Evolutionary conservation across 2,797 vertebrate species (phyloP), one percentile per base, ranked within the genome.

Genomic region (Denticeps clupeoides): DNA sequence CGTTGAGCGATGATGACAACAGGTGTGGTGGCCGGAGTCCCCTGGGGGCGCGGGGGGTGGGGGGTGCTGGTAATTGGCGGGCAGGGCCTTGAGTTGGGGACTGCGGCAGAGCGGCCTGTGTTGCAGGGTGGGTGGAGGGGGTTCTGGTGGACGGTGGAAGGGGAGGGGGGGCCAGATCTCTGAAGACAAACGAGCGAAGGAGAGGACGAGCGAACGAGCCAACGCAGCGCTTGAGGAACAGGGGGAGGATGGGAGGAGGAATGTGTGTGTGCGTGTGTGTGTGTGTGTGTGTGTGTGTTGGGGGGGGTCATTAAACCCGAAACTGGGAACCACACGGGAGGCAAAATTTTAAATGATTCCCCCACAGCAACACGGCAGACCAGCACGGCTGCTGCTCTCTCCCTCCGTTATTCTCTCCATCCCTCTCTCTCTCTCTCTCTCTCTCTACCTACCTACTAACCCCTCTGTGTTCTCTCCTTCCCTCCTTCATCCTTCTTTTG

Each of bases 291-390:
- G 60, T 33, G 59, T 59, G 51, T 56, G 58, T 58, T 57, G 63
- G 54, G 60, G 75, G 71, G 74, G 72, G 77, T 82, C 81, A 85
- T 83, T 82, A 86, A 81, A 82, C 77, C 73, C 74, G 77, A 84
- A 84, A 83, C 78, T 76, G 71, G 75, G 75, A 82, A 79, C 75
- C 82, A 81, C 81, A 82, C 77, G 73, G 84, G 82, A 84, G 72
- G 79, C 69, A 78, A 80, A 80, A 84, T 84, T 84, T 84, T 73
- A 84, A 84, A 83, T 80, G 80, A 82, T 75, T 81, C 79, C 72
- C 80, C 80, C 79, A 74, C 80, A 82, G 81, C 77, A 67, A 80
- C 72, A 78, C 72, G 70, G 73, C 75, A 72, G 68, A 64, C 74
- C 69, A 80, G 73, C 72, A 76, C 72, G 65, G 71, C 73, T 69